These are phyloP conservation scores for Egretta garzetta DNA, from an alignment of 2,113 vertebrate genomes.

Conservation along the genomic window DNA sequence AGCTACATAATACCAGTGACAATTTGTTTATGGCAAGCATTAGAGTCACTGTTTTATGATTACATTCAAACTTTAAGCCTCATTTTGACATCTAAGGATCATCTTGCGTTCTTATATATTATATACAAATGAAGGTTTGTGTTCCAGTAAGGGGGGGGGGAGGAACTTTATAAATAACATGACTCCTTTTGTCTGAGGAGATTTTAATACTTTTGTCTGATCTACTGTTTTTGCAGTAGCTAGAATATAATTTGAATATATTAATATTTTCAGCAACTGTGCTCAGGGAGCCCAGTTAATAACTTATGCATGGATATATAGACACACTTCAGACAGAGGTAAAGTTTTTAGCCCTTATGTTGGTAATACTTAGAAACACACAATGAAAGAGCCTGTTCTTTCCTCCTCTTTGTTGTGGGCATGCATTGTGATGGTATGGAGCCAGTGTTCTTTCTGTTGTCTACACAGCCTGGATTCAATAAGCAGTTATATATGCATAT, in stretches of 20 bases:
- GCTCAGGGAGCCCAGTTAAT: constrained; percentile 75
- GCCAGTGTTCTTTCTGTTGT: constrained; percentile 85
- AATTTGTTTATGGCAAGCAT: constrained; percentile 57
- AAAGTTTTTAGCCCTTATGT: constrained; percentile 81
- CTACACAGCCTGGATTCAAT: constrained; percentile 95
- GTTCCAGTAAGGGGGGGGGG: not conserved
- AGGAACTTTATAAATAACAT: constrained; percentile 62
- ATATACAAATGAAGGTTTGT: constrained; percentile 59
- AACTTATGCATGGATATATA: constrained; percentile 79
- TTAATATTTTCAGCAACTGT: constrained; percentile 81
- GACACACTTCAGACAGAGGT: constrained; percentile 81
- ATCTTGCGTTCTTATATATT: constrained; percentile 30
- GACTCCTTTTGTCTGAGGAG: constrained; percentile 73
- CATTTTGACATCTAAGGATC: constrained; percentile 55
- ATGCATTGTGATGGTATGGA: constrained; percentile 86
- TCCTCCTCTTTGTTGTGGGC: constrained; percentile 91
- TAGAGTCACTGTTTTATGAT: constrained; percentile 61
- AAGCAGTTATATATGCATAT: constrained; percentile 90
- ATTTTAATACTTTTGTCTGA: constrained; percentile 76
- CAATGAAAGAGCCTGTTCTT: constrained; percentile 87
- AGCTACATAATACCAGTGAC: constrained; percentile 61
- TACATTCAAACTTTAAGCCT: constrained; percentile 49
- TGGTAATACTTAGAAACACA: constrained; percentile 81
- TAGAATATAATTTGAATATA: constrained; percentile 82
- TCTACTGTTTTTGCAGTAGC: constrained; percentile 78